phyloP scores from a whole-genome alignment of 2,797 vertebrate genomes.

The Acanthornis magna region DNA sequence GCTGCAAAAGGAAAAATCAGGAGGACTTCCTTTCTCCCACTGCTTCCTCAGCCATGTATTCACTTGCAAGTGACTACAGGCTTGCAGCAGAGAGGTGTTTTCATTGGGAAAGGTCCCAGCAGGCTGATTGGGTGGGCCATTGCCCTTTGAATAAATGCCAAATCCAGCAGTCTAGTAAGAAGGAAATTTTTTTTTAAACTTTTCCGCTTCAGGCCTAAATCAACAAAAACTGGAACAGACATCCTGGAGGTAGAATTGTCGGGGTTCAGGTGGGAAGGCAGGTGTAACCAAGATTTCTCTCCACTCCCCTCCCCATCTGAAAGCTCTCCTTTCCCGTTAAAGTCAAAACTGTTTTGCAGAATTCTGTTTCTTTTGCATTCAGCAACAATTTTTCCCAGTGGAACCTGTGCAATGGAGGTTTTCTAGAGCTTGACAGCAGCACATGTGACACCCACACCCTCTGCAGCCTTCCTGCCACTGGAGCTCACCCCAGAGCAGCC shows the following conservation, averaged over 20 bases:
- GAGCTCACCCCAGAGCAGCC: not conserved
- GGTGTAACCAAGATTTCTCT: not conserved
- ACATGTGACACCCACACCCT: not conserved
- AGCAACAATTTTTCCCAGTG: not conserved
- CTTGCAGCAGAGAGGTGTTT: conserved; percentile 55
- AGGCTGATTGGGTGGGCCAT: conserved; percentile 57
- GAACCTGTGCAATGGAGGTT: not conserved
- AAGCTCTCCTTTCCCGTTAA: not conserved
- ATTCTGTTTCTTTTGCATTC: not conserved
- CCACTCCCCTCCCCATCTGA: not conserved
- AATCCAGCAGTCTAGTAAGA: conserved; percentile 41
- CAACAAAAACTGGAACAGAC: conserved; percentile 27
- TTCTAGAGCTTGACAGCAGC: not conserved
- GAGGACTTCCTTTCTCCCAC: conserved; percentile 23
- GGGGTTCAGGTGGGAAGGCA: not conserved
- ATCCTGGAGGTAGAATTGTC: not conserved
- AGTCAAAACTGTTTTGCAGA: not conserved
- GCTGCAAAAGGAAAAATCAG: not conserved
- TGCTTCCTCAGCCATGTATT: conserved; percentile 13
- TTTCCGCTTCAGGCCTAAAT: conserved; percentile 3
- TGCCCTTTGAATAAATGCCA: conserved; percentile 51
- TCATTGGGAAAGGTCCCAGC: conserved; percentile 57
- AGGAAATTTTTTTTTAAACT: not conserved
- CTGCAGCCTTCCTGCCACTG: not conserved
- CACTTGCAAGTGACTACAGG: conserved; percentile 59